A percentile compares a stretch with the other conserved stretches of the same genome.
Conservation (phyloP, 1,140 invertebrate genomes). For the Rhagoletis zephyria region DNA sequence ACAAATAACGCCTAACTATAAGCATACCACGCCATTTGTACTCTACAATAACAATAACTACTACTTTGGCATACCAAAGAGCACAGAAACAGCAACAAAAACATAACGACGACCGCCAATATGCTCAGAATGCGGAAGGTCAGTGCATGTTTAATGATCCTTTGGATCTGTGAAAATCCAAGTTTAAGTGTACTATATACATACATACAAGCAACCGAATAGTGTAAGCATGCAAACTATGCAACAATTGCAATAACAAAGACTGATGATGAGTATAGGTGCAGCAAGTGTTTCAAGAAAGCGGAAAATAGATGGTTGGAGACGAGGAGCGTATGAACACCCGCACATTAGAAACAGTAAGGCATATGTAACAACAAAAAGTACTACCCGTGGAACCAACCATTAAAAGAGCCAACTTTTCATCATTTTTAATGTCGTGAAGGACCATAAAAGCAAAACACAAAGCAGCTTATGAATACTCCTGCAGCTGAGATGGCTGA, state of each 20-base stretch:
- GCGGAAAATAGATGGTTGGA: too few relatives aligned
- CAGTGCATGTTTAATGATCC: slow-evolving; percentile 51
- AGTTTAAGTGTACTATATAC: background rate
- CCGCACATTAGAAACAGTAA: background rate
- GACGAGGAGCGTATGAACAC: background rate
- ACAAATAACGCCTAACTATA: slow-evolving; percentile 32
- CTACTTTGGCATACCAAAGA: slow-evolving; percentile 2
- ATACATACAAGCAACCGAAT: background rate
- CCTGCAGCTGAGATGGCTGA: background rate
- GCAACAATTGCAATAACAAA: slow-evolving; percentile 44
- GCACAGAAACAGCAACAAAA: background rate
- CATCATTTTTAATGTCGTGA: slow-evolving; percentile 35
- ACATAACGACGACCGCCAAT: background rate
- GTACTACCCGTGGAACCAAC: background rate
- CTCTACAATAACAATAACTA: slow-evolving; percentile 37
- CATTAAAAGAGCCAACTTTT: slow-evolving; percentile 45
- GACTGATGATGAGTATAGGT: slow-evolving; percentile 23
- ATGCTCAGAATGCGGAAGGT: slow-evolving; percentile 45
- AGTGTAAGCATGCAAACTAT: background rate
- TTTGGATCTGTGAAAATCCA: slow-evolving; percentile 36
- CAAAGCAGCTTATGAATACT: background rate
- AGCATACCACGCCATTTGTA: background rate
- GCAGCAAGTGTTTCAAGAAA: background rate
- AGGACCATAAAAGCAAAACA: slow-evolving; percentile 35
- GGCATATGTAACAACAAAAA: background rate